Base-by-base conservation (phyloP, 2,113 vertebrate species). In the Panurus biarmicus region DNA sequence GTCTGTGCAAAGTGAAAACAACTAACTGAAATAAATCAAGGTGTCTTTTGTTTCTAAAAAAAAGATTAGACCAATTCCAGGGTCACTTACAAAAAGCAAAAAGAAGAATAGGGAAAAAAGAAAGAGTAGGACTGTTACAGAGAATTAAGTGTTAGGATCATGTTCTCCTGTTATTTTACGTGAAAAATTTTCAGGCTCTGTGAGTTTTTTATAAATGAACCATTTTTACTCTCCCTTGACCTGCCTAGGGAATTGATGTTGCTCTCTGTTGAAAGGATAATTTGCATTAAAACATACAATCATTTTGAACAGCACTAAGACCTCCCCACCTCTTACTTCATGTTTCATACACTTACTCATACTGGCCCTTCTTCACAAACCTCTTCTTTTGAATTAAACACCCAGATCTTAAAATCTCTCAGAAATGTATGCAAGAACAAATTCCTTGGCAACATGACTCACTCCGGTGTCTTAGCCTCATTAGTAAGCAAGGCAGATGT, bases 401-500 rank as follows among this genome's bases (percentile, higher is more conserved):
- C 44, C 6, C 44, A 85, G 50, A 38, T 65, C 58, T 70, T 58
- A 36, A 88, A 88, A 69, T 56, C 20, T 66, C 62, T 85, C 72
- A 80, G 44, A 79, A 93, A 94, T 61, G n/a, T 58, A 56, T 24
- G 71, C n/a, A 89, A 73, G 42, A 90, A 89, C 45, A 78, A 25
- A 62, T 70, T 95, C 85, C 89, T 80, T 71, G 64, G 84, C 80
- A 96, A 61, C 56, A 57, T 82, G 86, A 85, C 53, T 96, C 79
- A 93, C 53, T 87, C 53, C 62, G 38, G 53, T 87, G 66, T 81
- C 60, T 75, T 65, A 87, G 72, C 57, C 94, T 96, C 93, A 96
- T 97, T 95, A 96, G 90, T n/a, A 96, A 89, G 79, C 90, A 74
- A 92, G 76, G 40, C 86, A 95, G 66, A 82, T 72, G 78, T 88